Evolutionary conservation across 1,140 invertebrate species (phyloP), one percentile per base, ranked within the genome.

Genomic region (Caerostris darwini): DNA sequence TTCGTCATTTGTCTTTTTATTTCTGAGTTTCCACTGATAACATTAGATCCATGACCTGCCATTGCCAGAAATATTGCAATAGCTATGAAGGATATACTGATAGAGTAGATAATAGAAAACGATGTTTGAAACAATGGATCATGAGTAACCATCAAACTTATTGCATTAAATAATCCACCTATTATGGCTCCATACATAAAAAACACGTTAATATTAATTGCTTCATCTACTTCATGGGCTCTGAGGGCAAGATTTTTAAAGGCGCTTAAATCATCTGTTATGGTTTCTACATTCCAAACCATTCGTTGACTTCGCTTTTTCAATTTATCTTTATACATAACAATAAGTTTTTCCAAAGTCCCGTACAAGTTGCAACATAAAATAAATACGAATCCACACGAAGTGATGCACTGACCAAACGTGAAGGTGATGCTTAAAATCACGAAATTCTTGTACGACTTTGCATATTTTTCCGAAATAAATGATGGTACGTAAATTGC

Each of bases 171-270:
- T 14, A 82, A 58, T 19, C 1, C 19, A 59, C 69, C 14, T 53
- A 91, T 50, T 3, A 58, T 34, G 8, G 69, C n/a, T 5, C 69
- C 69, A 61, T 59, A 91, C 17, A 82, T 4, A 17, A 77, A 54
- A 34, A 82, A 54, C 57, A 82, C 89, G 17, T 17, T 58, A 5
- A 61, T 58, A 34, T 53, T n/a, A 19, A 91, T 57, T 5, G 89
- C 71, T 3, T 91, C 10, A 19, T 91, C 89, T 19, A 54, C n/a
- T 54, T 81, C 89, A n/a, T 82, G 17, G 7, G 58, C n/a, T 17
- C 7, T 34, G 8, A n/a, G 7, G 7, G 34, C 8, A 4, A 91
- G 53, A 5, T 34, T 58, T 19, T 81, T 50, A 53, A 91, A 91
- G 0, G 59, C 34, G 4, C 14, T 71, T 5, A 91, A 34, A 50